phyloP scores from a whole-genome alignment of 2,113 vertebrate genomes.

The Microtus ochrogaster region DNA sequence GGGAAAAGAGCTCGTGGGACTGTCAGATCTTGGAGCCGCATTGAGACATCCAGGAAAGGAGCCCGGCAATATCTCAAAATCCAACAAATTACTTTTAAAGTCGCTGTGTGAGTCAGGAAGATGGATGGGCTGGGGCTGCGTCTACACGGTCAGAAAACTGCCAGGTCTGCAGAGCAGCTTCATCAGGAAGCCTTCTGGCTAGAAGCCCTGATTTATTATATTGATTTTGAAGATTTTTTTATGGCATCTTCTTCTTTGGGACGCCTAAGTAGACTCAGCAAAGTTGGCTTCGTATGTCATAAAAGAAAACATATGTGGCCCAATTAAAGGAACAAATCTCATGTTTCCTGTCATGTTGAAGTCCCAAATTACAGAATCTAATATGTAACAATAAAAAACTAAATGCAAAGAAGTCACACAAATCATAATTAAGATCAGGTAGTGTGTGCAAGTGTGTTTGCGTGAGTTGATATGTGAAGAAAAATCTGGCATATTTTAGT shows the following conservation, averaged over 20 bases:
- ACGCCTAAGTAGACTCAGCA: constrained; percentile 44
- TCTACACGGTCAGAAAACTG: constrained; percentile 58
- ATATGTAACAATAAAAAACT: constrained; percentile 19
- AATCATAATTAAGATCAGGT: constrained; percentile 48
- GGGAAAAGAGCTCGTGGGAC: background rate
- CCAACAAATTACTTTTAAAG: constrained; percentile 26
- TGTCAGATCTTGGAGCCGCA: constrained; percentile 32
- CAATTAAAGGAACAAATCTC: constrained; percentile 62
- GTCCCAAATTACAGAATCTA: constrained; percentile 26
- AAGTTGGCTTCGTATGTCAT: background rate
- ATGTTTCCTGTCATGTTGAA: constrained; percentile 30
- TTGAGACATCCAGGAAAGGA: constrained; percentile 41
- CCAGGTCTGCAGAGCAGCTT: constrained; percentile 33
- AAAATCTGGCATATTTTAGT: background rate
- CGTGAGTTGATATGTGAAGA: background rate
- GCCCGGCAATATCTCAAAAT: constrained; percentile 45
- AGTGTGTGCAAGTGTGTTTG: background rate
- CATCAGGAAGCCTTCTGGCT: constrained; percentile 49
- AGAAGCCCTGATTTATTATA: constrained; percentile 55
- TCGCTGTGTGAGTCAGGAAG: constrained; percentile 35
- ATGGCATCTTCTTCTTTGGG: constrained; percentile 24
- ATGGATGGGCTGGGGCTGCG: constrained; percentile 17
- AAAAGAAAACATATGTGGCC: constrained; percentile 54
- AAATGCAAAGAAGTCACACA: constrained; percentile 12
- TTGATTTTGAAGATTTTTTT: constrained; percentile 61